These are phyloP conservation scores for Lipophrys pholis DNA, from an alignment of 2,113 vertebrate genomes.

Conservation along the genomic window DNA sequence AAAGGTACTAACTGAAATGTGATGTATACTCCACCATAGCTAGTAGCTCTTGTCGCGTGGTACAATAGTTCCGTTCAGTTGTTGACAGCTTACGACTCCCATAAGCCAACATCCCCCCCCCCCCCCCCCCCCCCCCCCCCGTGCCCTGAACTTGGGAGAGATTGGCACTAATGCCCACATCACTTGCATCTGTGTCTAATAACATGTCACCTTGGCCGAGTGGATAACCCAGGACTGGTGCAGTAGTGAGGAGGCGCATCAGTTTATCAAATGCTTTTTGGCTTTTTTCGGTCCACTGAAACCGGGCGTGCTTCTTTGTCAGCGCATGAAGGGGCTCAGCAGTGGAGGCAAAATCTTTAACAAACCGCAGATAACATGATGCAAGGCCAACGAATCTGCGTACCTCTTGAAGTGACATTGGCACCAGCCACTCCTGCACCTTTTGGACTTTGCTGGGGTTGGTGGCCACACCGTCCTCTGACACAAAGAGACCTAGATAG, in stretches of 20 bases:
- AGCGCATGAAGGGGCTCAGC: constrained; percentile 25
- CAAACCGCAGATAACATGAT: constrained; percentile 35
- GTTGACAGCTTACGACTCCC: too few relatives aligned
- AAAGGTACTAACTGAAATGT: too few relatives aligned
- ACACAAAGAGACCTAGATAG: constrained; percentile 19
- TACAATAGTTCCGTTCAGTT: too few relatives aligned
- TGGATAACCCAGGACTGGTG: constrained; percentile 33
- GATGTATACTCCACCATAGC: too few relatives aligned
- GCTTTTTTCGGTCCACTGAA: constrained; percentile 8
- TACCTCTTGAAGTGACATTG: not conserved
- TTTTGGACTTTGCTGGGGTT: constrained; percentile 17
- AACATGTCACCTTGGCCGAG: not conserved
- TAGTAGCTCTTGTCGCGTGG: too few relatives aligned
- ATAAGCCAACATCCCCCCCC: constrained; percentile 3
- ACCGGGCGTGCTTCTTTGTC: too few relatives aligned
- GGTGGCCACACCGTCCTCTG: not conserved
- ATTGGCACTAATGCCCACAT: constrained; percentile 1
- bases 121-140: too few relatives aligned
- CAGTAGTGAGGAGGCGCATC: not conserved
- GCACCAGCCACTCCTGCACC: not conserved
- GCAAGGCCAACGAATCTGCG: constrained; percentile 13
- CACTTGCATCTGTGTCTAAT: constrained; percentile 40
- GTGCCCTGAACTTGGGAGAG: constrained; percentile 19
- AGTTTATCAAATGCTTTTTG: constrained; percentile 12
- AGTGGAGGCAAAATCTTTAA: constrained; percentile 15